Conservation (phyloP, 2,113 vertebrate species). For the Peromyscus maniculatus region DNA sequence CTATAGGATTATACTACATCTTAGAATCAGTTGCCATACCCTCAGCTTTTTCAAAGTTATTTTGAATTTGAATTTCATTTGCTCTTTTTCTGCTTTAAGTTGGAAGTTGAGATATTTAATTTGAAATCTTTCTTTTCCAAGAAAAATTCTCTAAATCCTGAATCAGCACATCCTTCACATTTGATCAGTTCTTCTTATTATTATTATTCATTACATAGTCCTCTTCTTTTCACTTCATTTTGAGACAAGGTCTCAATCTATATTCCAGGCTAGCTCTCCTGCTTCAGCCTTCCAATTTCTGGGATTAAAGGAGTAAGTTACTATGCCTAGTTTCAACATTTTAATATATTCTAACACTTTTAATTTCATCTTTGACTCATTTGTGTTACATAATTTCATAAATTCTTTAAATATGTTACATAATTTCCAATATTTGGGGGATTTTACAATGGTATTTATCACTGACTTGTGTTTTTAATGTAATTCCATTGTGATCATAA, state of each 20-base stretch:
- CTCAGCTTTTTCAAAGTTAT: neutral
- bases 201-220: neutral
- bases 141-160: neutral
- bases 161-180: neutral
- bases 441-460: neutral
- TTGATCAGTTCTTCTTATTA: neutral
- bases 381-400: neutral
- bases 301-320: neutral
- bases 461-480: neutral
- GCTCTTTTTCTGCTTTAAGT: neutral
- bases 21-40: neutral
- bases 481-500: neutral
- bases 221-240: neutral
- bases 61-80: conserved; percentile 8
- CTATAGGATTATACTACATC: neutral
- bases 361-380: neutral
- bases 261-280: neutral
- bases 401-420: neutral
- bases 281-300: neutral
- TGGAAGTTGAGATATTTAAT: neutral
- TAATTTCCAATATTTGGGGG: neutral
- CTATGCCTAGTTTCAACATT: neutral
- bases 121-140: neutral
- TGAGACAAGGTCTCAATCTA: neutral
- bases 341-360: neutral